Percentiles rank a stretch among this genome's conserved stretches.
Evolutionary conservation across 2,113 vertebrate genomes (phyloP).

Genomic region (Tragulus kanchil): DNA sequence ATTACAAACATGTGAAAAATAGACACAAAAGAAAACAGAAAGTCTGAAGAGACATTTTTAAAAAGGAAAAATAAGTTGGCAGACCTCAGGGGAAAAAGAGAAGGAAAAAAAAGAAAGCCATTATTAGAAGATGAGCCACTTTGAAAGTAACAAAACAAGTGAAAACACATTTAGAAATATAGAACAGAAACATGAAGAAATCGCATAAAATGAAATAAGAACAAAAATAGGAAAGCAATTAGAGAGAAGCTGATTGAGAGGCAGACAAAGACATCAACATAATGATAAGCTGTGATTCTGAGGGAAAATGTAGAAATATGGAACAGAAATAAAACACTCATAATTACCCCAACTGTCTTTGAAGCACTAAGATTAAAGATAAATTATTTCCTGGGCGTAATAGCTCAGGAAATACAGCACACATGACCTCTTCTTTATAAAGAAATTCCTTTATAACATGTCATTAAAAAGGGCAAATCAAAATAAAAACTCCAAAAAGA

Average conservation of each 20-base stretch:
- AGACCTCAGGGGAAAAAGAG: not conserved
- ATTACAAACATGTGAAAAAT: not conserved
- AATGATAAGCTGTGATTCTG: conserved; percentile 28
- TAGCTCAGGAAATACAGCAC: not conserved
- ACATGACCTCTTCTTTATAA: not conserved
- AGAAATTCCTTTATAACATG: not conserved
- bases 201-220: conserved; percentile 14
- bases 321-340: not conserved
- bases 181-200: conserved; percentile 11
- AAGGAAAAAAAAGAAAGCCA: conserved; percentile 1
- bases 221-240: conserved; percentile 58
- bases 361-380: not conserved
- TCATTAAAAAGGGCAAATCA: not conserved
- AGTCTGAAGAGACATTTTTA: not conserved
- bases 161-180: conserved; percentile 46
- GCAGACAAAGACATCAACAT: not conserved
- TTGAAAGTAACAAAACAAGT: conserved; percentile 25
- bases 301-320: not conserved
- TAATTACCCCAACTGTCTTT: not conserved
- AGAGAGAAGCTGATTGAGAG: conserved; percentile 12
- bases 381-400: not conserved
- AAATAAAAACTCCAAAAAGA: conserved; percentile 5
- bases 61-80: not conserved
- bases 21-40: not conserved
- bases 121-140: conserved; percentile 33